Base-by-base conservation (phyloP, 2,888 invertebrate species). In the Agrypnus murinus region DNA sequence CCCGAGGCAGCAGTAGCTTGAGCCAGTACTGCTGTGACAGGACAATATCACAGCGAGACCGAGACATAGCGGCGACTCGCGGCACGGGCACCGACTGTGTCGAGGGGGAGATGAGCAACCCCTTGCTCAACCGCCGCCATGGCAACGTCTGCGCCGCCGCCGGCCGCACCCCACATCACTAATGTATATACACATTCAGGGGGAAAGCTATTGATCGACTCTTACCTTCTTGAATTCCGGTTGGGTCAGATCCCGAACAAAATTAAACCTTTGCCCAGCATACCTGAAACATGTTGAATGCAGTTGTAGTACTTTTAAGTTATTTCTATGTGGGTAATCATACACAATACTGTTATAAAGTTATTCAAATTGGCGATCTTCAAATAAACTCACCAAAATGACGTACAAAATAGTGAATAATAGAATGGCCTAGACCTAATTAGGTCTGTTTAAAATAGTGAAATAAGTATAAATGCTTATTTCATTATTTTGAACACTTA, bases 21-120 rank as follows among this genome's bases (percentile, higher is more conserved):
- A 87, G 88, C 87, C 86, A 91, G 92, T 95, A 95, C 95, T 95
- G 95, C 95, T 95, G 95, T 95, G 95, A 95, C 95, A 95, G 95
- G 95, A 96, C 95, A 96, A 96, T 95, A 95, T 95, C 90, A 93
- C 85, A 83, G 84, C 83, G 82, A 82, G 81, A 81, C 81, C 77
- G 79, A 81, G 79, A 81, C 84, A 81, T 78, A 78, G 76, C 80
- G 79, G 78, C 81, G 82, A 79, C 81, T 81, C 86, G 86, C 86
- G 84, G 81, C 87, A 84, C 86, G 85, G 85, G 82, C 85, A 86
- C 87, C 87, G 87, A 88, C 88, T 88, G 88, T 87, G 84, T 85
- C 81, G 82, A 81, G 82, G 87, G 72, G 82, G 82, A 81, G 81
- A 81, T 81, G 80, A 82, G 81, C 82, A 80, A 80, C 79, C 79